These are phyloP conservation scores for Miichthys miiuy DNA, from an alignment of 2,797 vertebrate genomes.

Conservation along the genomic window DNA sequence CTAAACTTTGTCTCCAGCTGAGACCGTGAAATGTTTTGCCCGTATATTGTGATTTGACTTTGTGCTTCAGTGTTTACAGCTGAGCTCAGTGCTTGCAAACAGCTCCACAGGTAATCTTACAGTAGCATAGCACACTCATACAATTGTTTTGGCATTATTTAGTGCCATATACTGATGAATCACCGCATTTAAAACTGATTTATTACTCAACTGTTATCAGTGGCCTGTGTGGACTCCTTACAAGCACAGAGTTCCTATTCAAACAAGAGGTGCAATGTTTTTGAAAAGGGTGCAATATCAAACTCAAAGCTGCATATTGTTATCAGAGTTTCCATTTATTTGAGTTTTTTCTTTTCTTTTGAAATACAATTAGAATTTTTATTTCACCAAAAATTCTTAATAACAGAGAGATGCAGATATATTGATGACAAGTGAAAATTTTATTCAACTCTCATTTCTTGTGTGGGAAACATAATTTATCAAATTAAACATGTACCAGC, in stretches of 20 bases:
- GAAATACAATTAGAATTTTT: background rate
- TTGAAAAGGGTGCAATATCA: constrained; percentile 9
- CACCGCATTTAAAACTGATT: constrained; percentile 40
- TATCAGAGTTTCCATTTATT: background rate
- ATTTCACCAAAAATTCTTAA: background rate
- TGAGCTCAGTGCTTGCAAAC: constrained; percentile 5
- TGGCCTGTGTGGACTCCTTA: constrained; percentile 17
- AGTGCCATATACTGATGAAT: constrained; percentile 28
- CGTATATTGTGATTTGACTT: constrained; percentile 32
- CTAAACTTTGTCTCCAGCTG: constrained; percentile 52
- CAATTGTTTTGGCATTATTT: constrained; percentile 28
- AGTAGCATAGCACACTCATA: background rate
- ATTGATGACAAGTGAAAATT: constrained; percentile 37
- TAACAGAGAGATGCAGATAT: background rate
- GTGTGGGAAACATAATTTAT: constrained; percentile 72
- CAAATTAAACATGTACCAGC: constrained; percentile 77
- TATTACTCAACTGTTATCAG: constrained; percentile 49
- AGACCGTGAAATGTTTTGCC: constrained; percentile 41
- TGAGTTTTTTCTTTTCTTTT: background rate
- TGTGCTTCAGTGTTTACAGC: constrained; percentile 37
- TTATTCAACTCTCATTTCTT: constrained; percentile 62
- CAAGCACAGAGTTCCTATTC: constrained; percentile 16
- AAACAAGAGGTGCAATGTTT: constrained; percentile 13
- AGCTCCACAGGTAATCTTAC: constrained; percentile 34
- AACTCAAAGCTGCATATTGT: constrained; percentile 14